Percentiles rank a stretch among this genome's conserved stretches.
Evolutionary conservation across 2,113 vertebrate genomes (phyloP).

Genomic region (Chaetodon trifascialis): DNA sequence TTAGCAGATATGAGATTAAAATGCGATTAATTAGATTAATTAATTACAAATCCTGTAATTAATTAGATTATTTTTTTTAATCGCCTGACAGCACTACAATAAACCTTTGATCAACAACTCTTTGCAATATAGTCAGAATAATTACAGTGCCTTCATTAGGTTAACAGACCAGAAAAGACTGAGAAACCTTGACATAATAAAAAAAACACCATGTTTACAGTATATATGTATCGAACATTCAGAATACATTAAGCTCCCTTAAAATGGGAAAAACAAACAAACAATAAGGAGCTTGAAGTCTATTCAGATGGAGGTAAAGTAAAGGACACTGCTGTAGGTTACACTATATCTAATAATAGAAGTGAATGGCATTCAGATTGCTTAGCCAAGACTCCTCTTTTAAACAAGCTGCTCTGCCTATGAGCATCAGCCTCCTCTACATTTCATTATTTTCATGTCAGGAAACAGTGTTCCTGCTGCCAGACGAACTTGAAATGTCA

Average conservation of each 20-base stretch:
- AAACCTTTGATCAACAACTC: neutral
- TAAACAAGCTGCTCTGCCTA: conserved; percentile 11
- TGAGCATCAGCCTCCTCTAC: conserved; percentile 30
- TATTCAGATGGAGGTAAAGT: conserved; percentile 13
- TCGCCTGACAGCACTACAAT: too few relatives aligned
- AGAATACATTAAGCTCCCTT: neutral
- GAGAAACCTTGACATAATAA: neutral
- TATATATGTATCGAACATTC: neutral
- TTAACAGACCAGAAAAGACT: neutral
- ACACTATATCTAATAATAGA: conserved; percentile 29
- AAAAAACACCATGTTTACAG: too few relatives aligned
- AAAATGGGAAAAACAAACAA: neutral
- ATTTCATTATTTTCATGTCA: conserved; percentile 56
- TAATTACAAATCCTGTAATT: too few relatives aligned
- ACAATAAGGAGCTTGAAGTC: neutral
- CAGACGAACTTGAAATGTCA: conserved; percentile 41
- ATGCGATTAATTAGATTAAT: too few relatives aligned
- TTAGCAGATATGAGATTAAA: too few relatives aligned
- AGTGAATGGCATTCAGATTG: conserved; percentile 16
- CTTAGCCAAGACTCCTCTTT: neutral
- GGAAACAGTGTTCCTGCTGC: conserved; percentile 23
- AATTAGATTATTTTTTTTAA: too few relatives aligned
- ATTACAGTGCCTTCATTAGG: neutral
- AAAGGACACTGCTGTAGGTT: neutral
- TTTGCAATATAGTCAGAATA: neutral